Percentiles rank a stretch among this genome's conserved stretches.
Evolutionary conservation across 2,797 vertebrate genomes (phyloP).

Genomic region (Pteronotus mesoamericanus): DNA sequence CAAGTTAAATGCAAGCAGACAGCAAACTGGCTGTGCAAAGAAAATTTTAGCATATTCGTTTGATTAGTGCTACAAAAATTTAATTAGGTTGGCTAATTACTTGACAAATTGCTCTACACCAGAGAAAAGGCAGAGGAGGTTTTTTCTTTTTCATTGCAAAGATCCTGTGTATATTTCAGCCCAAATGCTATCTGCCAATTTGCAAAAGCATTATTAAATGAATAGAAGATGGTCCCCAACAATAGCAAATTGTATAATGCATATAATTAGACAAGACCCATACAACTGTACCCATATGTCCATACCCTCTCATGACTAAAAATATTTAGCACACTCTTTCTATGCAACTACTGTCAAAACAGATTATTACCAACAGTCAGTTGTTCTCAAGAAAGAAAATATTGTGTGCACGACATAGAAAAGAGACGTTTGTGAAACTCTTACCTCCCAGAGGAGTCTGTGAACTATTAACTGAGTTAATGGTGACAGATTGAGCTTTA

Average conservation of each 20-base stretch:
- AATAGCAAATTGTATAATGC: slow-evolving; percentile 93
- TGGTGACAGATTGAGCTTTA: background rate
- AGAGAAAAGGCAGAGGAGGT: slow-evolving; percentile 89
- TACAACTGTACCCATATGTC: slow-evolving; percentile 87
- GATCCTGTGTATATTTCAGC: slow-evolving; percentile 87
- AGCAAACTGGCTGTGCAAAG: slow-evolving; percentile 94
- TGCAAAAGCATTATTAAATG: slow-evolving; percentile 99
- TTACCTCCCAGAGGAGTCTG: slow-evolving; percentile 32
- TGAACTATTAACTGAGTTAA: slow-evolving; percentile 33
- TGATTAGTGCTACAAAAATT: slow-evolving; percentile 98
- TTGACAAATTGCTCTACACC: slow-evolving; percentile 96
- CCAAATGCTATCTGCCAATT: slow-evolving; percentile 94
- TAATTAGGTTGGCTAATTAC: slow-evolving; percentile 97
- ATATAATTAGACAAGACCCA: slow-evolving; percentile 91
- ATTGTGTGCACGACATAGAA: slow-evolving; percentile 59
- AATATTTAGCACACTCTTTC: slow-evolving; percentile 80
- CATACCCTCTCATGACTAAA: slow-evolving; percentile 75
- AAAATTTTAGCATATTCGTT: slow-evolving; percentile 99
- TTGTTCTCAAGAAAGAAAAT: slow-evolving; percentile 77
- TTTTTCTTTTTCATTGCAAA: slow-evolving; percentile 78
- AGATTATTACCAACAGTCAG: slow-evolving; percentile 78
- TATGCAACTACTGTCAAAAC: slow-evolving; percentile 80
- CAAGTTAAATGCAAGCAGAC: slow-evolving; percentile 98
- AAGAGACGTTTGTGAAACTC: slow-evolving; percentile 70
- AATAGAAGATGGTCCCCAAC: slow-evolving; percentile 94